phyloP scores from a whole-genome alignment of 2,113 vertebrate species.

The Xyrauchen texanus region DNA sequence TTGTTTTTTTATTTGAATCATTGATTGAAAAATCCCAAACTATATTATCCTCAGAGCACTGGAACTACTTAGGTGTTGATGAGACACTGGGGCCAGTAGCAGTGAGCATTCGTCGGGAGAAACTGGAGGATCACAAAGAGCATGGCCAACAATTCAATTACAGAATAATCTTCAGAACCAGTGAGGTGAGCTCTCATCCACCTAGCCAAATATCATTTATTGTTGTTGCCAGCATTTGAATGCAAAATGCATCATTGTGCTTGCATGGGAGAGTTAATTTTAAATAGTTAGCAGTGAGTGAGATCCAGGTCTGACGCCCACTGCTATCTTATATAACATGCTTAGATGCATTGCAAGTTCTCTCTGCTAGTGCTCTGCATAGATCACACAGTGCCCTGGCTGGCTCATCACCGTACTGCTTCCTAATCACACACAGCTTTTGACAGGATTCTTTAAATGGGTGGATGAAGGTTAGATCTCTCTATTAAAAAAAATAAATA shows the following conservation, averaged over 20 bases:
- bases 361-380: constrained; percentile 22
- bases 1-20: not conserved
- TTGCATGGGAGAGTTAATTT: constrained; percentile 12
- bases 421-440: constrained; percentile 34
- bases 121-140: constrained; percentile 94
- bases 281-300: constrained; percentile 29
- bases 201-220: not conserved
- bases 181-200: constrained; percentile 81
- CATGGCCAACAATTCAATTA: constrained; percentile 95
- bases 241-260: constrained; percentile 10
- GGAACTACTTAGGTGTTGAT: constrained; percentile 98
- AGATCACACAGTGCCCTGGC: constrained; percentile 23
- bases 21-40: not conserved
- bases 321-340: constrained; percentile 44
- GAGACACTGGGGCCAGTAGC: constrained; percentile 96
- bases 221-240: not conserved
- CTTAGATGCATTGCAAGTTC: constrained; percentile 32
- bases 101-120: constrained; percentile 95
- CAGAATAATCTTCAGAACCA: constrained; percentile 94
- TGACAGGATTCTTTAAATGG: constrained; percentile 35
- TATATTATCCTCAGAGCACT: constrained; percentile 81
- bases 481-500: constrained; percentile 25
- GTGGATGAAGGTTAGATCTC: constrained; percentile 30
- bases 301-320: constrained; percentile 47
- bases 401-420: constrained; percentile 34